A percentile compares a stretch with the other conserved stretches of the same genome.
These are phyloP conservation scores for Zaprionus taronus DNA, from an alignment of 1,140 invertebrate species.

Conservation along the genomic window DNA sequence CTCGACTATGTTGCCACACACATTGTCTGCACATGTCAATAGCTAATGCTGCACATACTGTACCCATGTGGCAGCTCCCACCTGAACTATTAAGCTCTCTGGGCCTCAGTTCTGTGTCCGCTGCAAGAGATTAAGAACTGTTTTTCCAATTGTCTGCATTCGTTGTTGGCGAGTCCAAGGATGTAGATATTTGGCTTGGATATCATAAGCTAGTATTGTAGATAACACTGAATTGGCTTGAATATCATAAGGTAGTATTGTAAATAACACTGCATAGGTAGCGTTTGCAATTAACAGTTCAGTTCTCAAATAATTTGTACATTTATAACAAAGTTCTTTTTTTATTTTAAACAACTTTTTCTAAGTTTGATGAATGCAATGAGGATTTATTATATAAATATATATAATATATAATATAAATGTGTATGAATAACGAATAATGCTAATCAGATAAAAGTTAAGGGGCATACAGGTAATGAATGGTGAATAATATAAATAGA, in stretches of 20 bases:
- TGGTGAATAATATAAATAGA: background rate
- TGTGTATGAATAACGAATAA: background rate
- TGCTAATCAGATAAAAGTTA: background rate
- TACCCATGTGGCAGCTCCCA: background rate
- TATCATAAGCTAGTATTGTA: background rate
- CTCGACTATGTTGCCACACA: background rate
- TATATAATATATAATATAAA: no score
- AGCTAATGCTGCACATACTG: background rate
- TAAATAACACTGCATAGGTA: background rate
- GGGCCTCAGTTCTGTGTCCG: background rate
- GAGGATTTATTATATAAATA: no score
- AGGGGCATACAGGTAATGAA: no score
- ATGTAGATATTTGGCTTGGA: no score
- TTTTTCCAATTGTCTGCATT: background rate
- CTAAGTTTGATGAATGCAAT: no score
- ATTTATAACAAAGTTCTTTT: background rate
- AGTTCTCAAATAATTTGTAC: background rate
- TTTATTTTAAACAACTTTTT: background rate
- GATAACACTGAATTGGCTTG: background rate
- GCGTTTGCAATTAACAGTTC: background rate
- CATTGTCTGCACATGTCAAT: slow-evolving; percentile 17
- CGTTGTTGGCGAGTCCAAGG: background rate
- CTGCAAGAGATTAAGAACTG: background rate
- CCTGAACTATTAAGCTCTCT: background rate
- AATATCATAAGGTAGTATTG: background rate